phyloP scores from a whole-genome alignment of 2,113 vertebrate genomes.

The Pionites leucogaster region DNA sequence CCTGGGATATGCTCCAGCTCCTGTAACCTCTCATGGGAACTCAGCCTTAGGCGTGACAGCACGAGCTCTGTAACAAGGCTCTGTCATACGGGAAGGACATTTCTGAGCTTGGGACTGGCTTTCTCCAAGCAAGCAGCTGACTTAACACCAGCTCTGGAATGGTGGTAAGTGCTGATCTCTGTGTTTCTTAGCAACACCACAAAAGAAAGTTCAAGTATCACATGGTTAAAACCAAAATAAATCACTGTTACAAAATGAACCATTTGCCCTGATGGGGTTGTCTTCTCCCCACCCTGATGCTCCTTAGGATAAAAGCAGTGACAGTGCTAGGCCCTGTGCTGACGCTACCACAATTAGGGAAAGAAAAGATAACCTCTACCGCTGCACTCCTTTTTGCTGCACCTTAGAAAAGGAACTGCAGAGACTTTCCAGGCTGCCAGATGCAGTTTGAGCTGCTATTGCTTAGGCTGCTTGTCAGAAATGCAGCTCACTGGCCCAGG shows the following conservation, averaged over 20 bases:
- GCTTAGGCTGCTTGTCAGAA: not conserved
- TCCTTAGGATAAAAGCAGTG: not conserved
- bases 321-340: not conserved
- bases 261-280: not conserved
- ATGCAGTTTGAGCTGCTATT: not conserved
- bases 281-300: not conserved
- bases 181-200: not conserved
- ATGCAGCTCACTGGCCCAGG: not conserved
- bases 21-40: not conserved
- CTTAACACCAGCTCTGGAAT: not conserved
- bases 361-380: not conserved
- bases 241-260: not conserved
- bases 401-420: not conserved
- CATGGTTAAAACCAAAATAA: not conserved
- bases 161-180: not conserved
- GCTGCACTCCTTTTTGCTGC: not conserved
- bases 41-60: not conserved
- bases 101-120: not conserved
- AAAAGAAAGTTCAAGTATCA: not conserved
- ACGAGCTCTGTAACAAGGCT: rapidly evolving
- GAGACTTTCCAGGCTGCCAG: not conserved
- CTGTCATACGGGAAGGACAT: rapidly evolving
- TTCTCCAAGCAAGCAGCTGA: not conserved
- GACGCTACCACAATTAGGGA: not conserved
- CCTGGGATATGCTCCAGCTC: not conserved